Conservation (phyloP, 2,797 vertebrate genomes). For the Lithobates sylvaticus region DNA sequence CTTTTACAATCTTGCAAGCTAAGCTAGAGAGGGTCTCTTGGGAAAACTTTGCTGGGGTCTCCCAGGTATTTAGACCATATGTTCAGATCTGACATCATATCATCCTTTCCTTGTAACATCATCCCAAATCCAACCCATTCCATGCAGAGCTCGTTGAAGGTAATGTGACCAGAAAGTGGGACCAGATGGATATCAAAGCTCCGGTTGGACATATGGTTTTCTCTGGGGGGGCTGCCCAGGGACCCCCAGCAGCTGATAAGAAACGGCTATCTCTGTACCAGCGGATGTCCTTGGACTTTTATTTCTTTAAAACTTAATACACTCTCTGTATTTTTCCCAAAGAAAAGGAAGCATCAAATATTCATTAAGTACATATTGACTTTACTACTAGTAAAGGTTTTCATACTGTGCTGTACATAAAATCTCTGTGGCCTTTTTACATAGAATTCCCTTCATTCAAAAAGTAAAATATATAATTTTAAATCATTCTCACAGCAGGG, state of each 20-base stretch:
- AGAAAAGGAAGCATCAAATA: background rate
- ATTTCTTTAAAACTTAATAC: background rate
- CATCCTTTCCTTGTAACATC: background rate
- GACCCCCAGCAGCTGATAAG: constrained; percentile 3
- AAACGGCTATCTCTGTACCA: background rate
- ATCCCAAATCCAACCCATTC: constrained; percentile 2
- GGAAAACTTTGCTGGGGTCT: constrained; percentile 1
- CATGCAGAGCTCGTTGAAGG: background rate
- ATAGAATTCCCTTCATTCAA: background rate
- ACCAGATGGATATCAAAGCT: constrained; percentile 53
- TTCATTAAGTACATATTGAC: too few species aligned
- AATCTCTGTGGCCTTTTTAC: background rate
- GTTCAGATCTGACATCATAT: background rate
- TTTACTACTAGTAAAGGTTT: too few species aligned
- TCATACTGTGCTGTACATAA: background rate
- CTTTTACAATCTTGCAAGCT: constrained; percentile 1
- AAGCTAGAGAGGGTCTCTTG: background rate
- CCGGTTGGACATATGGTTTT: background rate
- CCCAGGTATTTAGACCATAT: constrained; percentile 29
- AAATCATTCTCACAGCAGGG: too few species aligned
- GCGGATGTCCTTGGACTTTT: background rate
- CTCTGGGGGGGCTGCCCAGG: background rate
- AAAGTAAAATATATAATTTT: too few species aligned
- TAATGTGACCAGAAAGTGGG: constrained; percentile 12
- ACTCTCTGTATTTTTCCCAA: background rate